phyloP scores from a whole-genome alignment of 2,888 invertebrate species.

The Sinhomidia bicolor region DNA sequence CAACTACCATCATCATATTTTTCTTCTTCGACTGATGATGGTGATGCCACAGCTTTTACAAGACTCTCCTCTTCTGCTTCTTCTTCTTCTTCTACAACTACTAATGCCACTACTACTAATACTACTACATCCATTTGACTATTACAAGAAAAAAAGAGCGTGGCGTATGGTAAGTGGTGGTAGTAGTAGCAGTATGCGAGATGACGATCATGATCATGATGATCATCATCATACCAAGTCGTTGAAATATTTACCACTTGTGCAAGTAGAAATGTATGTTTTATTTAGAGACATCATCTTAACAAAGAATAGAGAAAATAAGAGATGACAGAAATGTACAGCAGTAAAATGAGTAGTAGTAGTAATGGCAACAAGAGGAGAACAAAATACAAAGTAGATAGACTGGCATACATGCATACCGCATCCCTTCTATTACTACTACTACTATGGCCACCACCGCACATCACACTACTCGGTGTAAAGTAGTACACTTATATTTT shows the following conservation, averaged over 20 bases:
- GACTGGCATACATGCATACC: slow-evolving; percentile 24
- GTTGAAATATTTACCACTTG: slow-evolving; percentile 73
- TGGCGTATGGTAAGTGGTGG: neutral
- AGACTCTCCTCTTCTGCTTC: too few species aligned
- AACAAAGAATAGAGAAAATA: slow-evolving; percentile 51
- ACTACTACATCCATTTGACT: slow-evolving; percentile 49
- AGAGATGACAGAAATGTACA: slow-evolving; percentile 47
- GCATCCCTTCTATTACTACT: neutral
- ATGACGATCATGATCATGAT: neutral
- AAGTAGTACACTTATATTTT: slow-evolving; percentile 36
- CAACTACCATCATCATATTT: neutral
- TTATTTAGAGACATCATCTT: slow-evolving; percentile 48
- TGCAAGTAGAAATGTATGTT: slow-evolving; percentile 58
- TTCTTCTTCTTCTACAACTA: too few species aligned
- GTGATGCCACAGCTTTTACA: neutral
- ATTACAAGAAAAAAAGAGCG: slow-evolving; percentile 51
- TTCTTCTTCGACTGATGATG: slow-evolving; percentile 15
- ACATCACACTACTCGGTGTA: slow-evolving; percentile 24
- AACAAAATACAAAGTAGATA: slow-evolving; percentile 15
- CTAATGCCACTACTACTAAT: neutral
- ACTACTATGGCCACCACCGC: too few species aligned
- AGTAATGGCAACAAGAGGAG: slow-evolving; percentile 1
- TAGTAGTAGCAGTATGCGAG: neutral
- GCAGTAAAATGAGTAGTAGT: slow-evolving; percentile 35
- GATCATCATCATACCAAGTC: slow-evolving; percentile 49